A percentile compares a stretch with the other conserved stretches of the same genome.
phyloP scores from a whole-genome alignment of 37 sponge, comb jelly and placozoan genomes.

The Halichondria panicea region DNA sequence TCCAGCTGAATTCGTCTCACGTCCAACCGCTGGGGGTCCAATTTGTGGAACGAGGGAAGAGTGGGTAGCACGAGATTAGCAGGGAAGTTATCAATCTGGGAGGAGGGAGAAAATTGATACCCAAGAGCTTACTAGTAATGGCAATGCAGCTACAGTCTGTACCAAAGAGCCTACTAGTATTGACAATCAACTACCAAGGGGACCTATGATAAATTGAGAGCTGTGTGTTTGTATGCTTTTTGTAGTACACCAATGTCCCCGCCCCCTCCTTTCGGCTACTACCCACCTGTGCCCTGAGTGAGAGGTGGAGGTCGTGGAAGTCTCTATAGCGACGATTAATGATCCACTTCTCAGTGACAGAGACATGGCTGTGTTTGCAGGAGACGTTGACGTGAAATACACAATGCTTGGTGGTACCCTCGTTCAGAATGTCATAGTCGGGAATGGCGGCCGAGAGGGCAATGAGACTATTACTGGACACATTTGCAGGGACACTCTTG shows the following conservation, averaged over 20 bases:
- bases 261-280: too few relatives aligned
- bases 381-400: slow-evolving; percentile 39
- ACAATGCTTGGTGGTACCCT: slow-evolving; percentile 34
- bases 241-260: too few relatives aligned
- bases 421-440: background rate
- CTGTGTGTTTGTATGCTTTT: background rate
- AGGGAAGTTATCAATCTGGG: slow-evolving; percentile 36
- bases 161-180: background rate
- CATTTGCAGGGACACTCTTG: too few relatives aligned
- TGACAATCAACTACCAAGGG: background rate
- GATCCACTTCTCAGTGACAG: slow-evolving; percentile 43
- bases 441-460: slow-evolving; percentile 17
- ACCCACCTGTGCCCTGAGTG: slow-evolving; percentile 42
- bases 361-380: slow-evolving; percentile 43
- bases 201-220: too few relatives aligned
- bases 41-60: slow-evolving; percentile 47
- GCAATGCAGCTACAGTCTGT: background rate
- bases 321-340: slow-evolving; percentile 49
- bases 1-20: slow-evolving; percentile 36
- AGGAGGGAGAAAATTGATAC: too few relatives aligned
- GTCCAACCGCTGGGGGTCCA: slow-evolving; percentile 49
- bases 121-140: background rate
- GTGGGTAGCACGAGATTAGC: slow-evolving; percentile 19
- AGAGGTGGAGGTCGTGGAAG: slow-evolving; percentile 66
- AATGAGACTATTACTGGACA: too few relatives aligned